Percentiles rank a stretch among this genome's conserved stretches.
phyloP scores from a whole-genome alignment of 2,797 vertebrate species.

The Holocentrus rufus region DNA sequence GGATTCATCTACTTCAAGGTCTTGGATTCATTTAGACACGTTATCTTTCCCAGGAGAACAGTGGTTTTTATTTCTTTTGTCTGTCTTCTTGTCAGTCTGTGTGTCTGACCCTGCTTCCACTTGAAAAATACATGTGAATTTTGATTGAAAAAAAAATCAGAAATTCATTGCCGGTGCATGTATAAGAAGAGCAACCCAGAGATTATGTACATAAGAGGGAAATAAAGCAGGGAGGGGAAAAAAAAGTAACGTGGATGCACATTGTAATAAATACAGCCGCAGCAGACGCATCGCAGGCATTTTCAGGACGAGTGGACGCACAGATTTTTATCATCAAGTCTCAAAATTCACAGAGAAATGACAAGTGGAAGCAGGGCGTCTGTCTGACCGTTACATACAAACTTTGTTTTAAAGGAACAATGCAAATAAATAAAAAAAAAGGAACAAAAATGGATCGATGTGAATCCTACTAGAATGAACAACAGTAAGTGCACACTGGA shows the following conservation, averaged over 20 bases:
- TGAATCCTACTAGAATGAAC: conserved; percentile 32
- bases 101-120: neutral
- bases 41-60: neutral
- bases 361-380: neutral
- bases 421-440: conserved; percentile 67
- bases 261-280: neutral
- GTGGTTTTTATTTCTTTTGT: neutral
- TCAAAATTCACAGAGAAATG: conserved; percentile 25
- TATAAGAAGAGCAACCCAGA: no score
- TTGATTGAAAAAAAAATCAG: neutral
- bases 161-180: neutral
- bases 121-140: neutral
- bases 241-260: neutral
- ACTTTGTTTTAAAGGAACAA: conserved; percentile 55
- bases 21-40: neutral
- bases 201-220: neutral
- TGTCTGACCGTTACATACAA: conserved; percentile 45
- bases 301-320: neutral
- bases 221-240: neutral
- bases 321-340: neutral
- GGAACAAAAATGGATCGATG: conserved; percentile 39
- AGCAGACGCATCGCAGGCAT: neutral
- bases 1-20: no score
- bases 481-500: conserved; percentile 49
- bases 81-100: neutral